phyloP scores from a whole-genome alignment of 1,140 invertebrate species.

The Procambarus clarkii region DNA sequence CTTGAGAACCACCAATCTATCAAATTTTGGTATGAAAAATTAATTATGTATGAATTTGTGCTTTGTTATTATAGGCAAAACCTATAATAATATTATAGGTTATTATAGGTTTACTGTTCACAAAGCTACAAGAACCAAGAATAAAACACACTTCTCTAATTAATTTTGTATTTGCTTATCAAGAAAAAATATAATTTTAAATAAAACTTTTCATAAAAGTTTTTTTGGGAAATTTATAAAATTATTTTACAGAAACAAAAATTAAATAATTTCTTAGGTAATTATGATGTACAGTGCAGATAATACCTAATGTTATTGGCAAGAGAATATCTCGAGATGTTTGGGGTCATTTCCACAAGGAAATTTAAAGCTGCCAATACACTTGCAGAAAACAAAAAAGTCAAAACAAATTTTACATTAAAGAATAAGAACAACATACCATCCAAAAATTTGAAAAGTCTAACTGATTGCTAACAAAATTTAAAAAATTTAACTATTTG shows the following conservation, averaged over 20 bases:
- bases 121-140: too few species aligned
- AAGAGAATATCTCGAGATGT: not conserved
- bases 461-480: not conserved
- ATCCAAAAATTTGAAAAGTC: not conserved
- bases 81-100: too few species aligned
- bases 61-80: too few species aligned
- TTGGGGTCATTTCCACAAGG: not conserved
- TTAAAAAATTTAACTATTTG: not conserved
- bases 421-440: conserved; percentile 2
- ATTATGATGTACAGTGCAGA: not conserved
- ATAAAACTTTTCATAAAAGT: not conserved
- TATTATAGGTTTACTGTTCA: too few species aligned
- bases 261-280: not conserved
- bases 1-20: too few species aligned
- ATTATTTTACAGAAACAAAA: not conserved
- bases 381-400: not conserved
- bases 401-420: not conserved
- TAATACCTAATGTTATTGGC: not conserved
- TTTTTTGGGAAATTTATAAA: not conserved
- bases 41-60: too few species aligned
- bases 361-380: not conserved
- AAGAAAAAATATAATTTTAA: not conserved
- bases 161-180: not conserved
- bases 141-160: too few species aligned
- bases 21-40: too few species aligned